phyloP scores from a whole-genome alignment of 2,888 invertebrate genomes.

The Chymomyza caudatula region DNA sequence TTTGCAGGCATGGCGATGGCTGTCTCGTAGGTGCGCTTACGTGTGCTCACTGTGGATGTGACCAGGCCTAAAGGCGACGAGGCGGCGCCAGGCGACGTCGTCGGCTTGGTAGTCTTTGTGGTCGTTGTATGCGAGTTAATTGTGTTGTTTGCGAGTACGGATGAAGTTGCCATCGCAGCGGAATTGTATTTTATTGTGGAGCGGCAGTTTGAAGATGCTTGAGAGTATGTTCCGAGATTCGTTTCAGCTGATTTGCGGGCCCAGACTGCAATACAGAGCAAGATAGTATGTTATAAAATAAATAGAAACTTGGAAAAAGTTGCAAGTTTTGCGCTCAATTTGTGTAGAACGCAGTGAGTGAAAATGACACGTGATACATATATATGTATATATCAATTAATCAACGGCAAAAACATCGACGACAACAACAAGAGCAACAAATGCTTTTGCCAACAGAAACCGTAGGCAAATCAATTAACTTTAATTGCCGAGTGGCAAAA shows the following conservation, averaged over 20 bases:
- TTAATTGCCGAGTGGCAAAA: slow-evolving; percentile 42
- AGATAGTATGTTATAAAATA: not conserved
- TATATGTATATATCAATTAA: slow-evolving; percentile 8
- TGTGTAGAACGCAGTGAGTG: not conserved
- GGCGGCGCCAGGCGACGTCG: slow-evolving; percentile 26
- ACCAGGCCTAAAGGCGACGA: slow-evolving; percentile 32
- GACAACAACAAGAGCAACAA: too few species aligned
- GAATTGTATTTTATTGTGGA: slow-evolving; percentile 8
- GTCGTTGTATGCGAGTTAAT: slow-evolving; percentile 63
- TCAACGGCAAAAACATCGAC: too few species aligned
- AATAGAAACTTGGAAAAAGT: not conserved
- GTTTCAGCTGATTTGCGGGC: slow-evolving; percentile 2
- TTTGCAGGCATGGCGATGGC: slow-evolving; percentile 71
- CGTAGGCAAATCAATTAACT: slow-evolving; percentile 50
- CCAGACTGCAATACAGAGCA: slow-evolving; percentile 2
- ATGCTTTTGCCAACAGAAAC: not conserved
- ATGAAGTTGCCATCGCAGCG: slow-evolving; percentile 77
- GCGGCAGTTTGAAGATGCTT: slow-evolving; percentile 14
- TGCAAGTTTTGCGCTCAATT: not conserved
- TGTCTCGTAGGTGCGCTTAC: slow-evolving; percentile 76
- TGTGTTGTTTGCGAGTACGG: slow-evolving; percentile 74
- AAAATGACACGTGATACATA: slow-evolving; percentile 39
- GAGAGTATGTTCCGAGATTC: slow-evolving; percentile 3
- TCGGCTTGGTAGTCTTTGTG: not conserved
- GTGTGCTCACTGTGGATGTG: slow-evolving; percentile 61